Evolutionary conservation across 2,113 vertebrate genomes (phyloP).

Genomic region (Anseranas semipalmata): DNA sequence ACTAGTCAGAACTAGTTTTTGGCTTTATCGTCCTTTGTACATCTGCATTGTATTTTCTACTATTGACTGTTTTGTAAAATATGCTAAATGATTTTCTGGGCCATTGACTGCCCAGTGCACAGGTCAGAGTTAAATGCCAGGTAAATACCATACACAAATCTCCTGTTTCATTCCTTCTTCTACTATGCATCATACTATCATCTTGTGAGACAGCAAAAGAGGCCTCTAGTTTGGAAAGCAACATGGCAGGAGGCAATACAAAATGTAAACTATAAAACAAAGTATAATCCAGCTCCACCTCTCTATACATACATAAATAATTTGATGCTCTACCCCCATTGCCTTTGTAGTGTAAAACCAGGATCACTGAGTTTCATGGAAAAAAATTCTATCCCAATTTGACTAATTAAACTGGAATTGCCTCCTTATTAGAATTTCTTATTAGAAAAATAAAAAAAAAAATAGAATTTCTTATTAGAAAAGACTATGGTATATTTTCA

Average conservation of each 20-base stretch:
- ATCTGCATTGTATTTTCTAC: background rate
- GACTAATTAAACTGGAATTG: background rate
- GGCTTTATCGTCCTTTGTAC: background rate
- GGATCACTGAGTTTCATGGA: background rate
- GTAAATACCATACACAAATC: background rate
- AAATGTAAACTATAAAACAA: background rate
- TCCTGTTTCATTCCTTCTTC: background rate
- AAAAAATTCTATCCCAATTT: background rate
- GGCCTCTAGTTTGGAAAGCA: background rate
- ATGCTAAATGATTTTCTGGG: background rate
- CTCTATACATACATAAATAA: background rate
- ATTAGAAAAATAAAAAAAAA: no score
- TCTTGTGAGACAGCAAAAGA: background rate
- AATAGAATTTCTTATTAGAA: no score
- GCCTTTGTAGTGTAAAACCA: background rate
- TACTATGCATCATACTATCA: background rate
- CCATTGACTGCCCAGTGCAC: background rate
- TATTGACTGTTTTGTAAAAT: background rate
- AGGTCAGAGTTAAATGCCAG: background rate
- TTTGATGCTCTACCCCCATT: background rate
- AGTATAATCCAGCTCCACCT: background rate
- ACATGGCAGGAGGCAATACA: background rate
- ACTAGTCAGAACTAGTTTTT: background rate
- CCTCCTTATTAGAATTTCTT: background rate
- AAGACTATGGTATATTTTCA: background rate